These are phyloP conservation scores for Atherinomorus stipes DNA, from an alignment of 2,113 vertebrate species.

Conservation along the genomic window DNA sequence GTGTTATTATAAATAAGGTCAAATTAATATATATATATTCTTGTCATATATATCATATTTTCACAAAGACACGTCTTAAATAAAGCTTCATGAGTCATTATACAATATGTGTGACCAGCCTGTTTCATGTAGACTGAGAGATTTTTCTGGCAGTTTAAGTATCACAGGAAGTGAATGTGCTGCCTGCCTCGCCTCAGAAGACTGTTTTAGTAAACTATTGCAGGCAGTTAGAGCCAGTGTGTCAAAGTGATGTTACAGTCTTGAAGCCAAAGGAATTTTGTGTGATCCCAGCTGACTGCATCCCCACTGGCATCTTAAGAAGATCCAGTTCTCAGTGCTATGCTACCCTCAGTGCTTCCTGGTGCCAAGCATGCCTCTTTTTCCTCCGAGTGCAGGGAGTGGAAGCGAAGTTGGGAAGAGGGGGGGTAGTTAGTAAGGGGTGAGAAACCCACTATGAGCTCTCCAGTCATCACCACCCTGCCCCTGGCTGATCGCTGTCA, in stretches of 20 bases:
- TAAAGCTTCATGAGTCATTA: no score
- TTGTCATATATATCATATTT: no score
- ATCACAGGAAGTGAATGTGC: not conserved
- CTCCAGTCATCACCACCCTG: constrained; percentile 26
- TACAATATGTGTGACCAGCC: not conserved
- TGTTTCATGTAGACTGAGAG: not conserved
- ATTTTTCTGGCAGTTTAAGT: no score
- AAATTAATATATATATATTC: no score
- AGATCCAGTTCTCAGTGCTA: constrained; percentile 15
- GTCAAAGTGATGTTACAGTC: constrained; percentile 14
- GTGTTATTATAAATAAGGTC: no score
- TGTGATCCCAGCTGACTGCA: constrained; percentile 19
- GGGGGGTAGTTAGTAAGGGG: constrained; percentile 9
- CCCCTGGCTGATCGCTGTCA: constrained; percentile 51
- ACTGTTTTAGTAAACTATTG: no score
- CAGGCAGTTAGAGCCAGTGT: constrained; percentile 10
- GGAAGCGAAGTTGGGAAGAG: not conserved
- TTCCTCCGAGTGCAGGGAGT: not conserved
- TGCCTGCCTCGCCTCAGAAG: no score
- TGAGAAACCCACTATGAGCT: constrained; percentile 15
- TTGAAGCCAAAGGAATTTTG: constrained; percentile 19
- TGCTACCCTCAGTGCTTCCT: constrained; percentile 1
- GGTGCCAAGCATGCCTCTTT: constrained; percentile 23
- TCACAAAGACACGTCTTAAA: no score
- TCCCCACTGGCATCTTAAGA: constrained; percentile 4